Conservation (phyloP, 2,888 invertebrate species). For the Euphydryas editha region DNA sequence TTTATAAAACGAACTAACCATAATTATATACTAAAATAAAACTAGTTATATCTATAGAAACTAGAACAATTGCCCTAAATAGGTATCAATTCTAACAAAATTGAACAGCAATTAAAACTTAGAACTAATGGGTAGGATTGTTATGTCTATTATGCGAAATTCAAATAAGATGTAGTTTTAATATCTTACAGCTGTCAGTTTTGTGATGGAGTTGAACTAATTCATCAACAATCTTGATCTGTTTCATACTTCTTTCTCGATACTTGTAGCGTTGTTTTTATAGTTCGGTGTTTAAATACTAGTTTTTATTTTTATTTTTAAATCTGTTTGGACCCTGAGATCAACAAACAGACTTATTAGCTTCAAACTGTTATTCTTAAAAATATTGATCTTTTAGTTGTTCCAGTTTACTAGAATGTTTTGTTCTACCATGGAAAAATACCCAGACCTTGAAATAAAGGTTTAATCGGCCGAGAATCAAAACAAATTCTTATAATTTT, state of each 20-base stretch:
- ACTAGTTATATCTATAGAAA: not conserved
- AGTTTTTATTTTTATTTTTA: too few species aligned
- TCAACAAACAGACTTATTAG: too few species aligned
- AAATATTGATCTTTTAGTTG: too few species aligned
- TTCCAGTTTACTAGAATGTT: too few species aligned
- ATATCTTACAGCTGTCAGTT: not conserved
- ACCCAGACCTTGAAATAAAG: too few species aligned
- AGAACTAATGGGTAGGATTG: not conserved
- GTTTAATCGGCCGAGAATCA: too few species aligned
- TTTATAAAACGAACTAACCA: not conserved
- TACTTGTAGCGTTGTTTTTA: too few species aligned
- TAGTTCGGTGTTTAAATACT: too few species aligned
- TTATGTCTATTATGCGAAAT: constrained; percentile 4
- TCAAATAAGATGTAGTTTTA: not conserved
- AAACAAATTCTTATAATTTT: too few species aligned
- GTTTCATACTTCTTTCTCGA: not conserved
- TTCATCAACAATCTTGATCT: not conserved
- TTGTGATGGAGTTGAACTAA: not conserved
- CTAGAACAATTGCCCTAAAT: not conserved
- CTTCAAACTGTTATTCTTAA: too few species aligned
- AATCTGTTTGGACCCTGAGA: too few species aligned
- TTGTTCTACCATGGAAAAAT: too few species aligned
- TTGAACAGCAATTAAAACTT: constrained; percentile 1
- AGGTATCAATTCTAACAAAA: not conserved
- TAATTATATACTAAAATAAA: not conserved